Conservation (phyloP, 2,113 vertebrate genomes). For the Cebus imitator region DNA sequence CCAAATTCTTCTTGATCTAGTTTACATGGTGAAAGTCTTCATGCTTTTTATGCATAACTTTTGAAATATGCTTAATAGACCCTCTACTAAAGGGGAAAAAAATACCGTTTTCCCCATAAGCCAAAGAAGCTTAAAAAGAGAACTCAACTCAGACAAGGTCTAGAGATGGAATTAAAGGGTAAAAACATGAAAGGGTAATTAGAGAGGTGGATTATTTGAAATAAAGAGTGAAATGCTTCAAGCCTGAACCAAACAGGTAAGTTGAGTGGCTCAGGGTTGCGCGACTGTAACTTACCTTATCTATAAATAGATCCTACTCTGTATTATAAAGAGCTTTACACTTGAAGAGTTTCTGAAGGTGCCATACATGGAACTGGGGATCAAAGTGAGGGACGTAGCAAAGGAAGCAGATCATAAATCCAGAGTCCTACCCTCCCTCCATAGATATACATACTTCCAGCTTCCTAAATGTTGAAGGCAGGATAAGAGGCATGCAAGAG, state of each 20-base stretch:
- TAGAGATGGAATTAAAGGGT: not conserved
- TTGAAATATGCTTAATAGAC: not conserved
- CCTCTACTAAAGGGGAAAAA: not conserved
- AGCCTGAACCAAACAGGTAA: not conserved
- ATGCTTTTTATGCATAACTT: not conserved
- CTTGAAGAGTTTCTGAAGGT: conserved; percentile 36
- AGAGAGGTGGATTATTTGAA: not conserved
- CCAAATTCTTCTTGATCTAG: not conserved
- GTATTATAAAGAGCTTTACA: not conserved
- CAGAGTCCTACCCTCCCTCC: not conserved
- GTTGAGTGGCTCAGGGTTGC: not conserved
- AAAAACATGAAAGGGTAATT: not conserved
- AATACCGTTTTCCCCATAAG: not conserved
- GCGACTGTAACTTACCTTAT: not conserved
- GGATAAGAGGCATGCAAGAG: not conserved
- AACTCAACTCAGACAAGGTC: not conserved
- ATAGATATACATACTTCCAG: not conserved
- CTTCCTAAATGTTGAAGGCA: not conserved
- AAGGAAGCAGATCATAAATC: not conserved
- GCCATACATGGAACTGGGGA: not conserved
- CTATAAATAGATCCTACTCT: not conserved
- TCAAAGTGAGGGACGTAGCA: not conserved
- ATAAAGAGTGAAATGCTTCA: not conserved
- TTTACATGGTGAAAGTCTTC: not conserved
- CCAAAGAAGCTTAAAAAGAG: not conserved